A percentile compares a stretch with the other conserved stretches of the same genome.
These are phyloP conservation scores for Isichthys henryi DNA, from an alignment of 2,113 vertebrate species.

Conservation along the genomic window DNA sequence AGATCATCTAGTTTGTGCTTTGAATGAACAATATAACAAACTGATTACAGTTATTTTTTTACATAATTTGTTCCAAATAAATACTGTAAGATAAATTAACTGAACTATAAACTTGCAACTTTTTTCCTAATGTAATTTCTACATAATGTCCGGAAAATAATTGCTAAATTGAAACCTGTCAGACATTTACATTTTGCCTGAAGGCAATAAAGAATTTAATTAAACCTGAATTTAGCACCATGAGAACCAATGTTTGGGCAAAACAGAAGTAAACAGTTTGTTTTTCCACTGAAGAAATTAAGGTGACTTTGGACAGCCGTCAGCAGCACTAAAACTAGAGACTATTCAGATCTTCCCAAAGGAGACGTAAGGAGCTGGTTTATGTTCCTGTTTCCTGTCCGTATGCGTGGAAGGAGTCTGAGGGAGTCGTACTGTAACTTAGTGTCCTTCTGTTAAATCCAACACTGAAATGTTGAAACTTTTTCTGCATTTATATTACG, in stretches of 20 bases:
- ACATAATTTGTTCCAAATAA: not conserved
- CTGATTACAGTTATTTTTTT: not conserved
- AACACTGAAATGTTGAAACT: not conserved
- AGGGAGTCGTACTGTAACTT: not conserved
- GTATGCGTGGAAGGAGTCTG: not conserved
- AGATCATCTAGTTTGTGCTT: not conserved
- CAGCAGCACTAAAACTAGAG: constrained; percentile 1
- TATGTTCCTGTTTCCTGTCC: not conserved
- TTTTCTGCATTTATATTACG: not conserved
- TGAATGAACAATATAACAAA: not conserved
- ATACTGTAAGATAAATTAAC: not conserved
- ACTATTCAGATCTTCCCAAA: not conserved
- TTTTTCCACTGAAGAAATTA: constrained; percentile 6
- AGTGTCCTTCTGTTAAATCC: not conserved
- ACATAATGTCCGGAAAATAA: not conserved
- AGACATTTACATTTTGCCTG: not conserved
- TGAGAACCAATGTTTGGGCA: constrained; percentile 1
- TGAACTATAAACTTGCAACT: not conserved
- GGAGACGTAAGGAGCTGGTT: not conserved
- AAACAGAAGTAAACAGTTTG: constrained; percentile 2
- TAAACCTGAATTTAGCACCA: not conserved
- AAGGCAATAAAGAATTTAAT: not conserved
- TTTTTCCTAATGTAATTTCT: not conserved
- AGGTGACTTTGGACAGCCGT: not conserved
- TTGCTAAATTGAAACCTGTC: not conserved